These are phyloP conservation scores for Moxostoma hubbsi DNA, from an alignment of 2,797 vertebrate species.

Conservation along the genomic window DNA sequence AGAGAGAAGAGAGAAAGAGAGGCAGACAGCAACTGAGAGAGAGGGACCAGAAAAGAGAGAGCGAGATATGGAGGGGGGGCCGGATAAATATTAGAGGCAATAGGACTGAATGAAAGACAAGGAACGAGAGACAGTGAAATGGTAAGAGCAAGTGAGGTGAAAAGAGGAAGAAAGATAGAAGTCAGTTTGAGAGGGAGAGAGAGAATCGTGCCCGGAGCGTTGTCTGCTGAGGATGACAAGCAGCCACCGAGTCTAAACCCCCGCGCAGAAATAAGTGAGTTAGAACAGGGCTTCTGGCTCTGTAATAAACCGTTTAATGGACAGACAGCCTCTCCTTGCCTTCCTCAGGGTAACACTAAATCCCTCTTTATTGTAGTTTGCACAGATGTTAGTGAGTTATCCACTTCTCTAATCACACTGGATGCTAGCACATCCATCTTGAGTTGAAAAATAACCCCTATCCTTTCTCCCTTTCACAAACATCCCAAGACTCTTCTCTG, in stretches of 20 bases:
- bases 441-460: constrained; percentile 75
- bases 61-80: constrained; percentile 10
- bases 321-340: constrained; percentile 94
- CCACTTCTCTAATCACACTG: constrained; percentile 94
- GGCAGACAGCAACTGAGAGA: constrained; percentile 30
- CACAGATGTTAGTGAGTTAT: constrained; percentile 99
- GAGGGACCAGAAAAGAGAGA: constrained; percentile 23
- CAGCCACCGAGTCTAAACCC: constrained; percentile 85
- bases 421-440: constrained; percentile 92
- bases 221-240: constrained; percentile 89
- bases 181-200: constrained; percentile 55
- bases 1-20: constrained; percentile 48
- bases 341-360: constrained; percentile 97
- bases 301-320: constrained; percentile 99
- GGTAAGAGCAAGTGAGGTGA: constrained; percentile 37
- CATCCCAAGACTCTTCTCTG: constrained; percentile 41
- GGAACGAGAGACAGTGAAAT: constrained; percentile 16
- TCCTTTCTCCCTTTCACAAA: constrained; percentile 54
- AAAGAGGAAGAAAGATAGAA: constrained; percentile 52
- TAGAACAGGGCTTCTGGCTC: constrained; percentile 96
- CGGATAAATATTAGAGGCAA: constrained; percentile 6
- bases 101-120: constrained; percentile 7
- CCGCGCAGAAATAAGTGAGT: constrained; percentile 93
- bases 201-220: constrained; percentile 78
- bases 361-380: constrained; percentile 98